phyloP scores from a whole-genome alignment of 2,888 invertebrate species.

The Tenthredo scrophulariae region DNA sequence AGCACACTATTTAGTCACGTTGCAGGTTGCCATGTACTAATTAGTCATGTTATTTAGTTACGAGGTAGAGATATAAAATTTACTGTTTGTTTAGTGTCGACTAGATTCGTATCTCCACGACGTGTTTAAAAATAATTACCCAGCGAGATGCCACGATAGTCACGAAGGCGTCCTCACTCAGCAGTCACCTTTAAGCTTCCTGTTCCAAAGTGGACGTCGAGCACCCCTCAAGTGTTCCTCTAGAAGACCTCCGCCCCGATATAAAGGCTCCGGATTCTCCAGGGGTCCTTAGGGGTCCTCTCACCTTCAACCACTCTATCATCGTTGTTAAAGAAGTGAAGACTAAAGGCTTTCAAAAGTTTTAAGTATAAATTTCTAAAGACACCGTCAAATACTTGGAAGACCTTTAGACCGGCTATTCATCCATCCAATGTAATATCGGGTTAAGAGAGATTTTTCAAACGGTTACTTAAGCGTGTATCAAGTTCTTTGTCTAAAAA shows the following conservation, averaged over 20 bases:
- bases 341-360: conserved; percentile 71
- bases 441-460: conserved; percentile 42
- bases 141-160: conserved; percentile 76
- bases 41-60: conserved; percentile 75
- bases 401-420: conserved; percentile 28
- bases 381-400: conserved; percentile 51
- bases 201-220: conserved; percentile 55
- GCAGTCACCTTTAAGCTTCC: conserved; percentile 59
- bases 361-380: conserved; percentile 52
- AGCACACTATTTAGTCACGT: conserved; percentile 41
- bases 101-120: conserved; percentile 75
- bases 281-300: conserved; percentile 62
- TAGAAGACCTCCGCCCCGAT: conserved; percentile 68
- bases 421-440: conserved; percentile 40
- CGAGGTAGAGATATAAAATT: conserved; percentile 57
- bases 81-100: conserved; percentile 57
- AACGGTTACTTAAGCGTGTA: conserved; percentile 15
- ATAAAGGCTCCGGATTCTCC: conserved; percentile 68
- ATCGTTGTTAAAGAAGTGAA: conserved; percentile 77
- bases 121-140: conserved; percentile 78
- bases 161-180: conserved; percentile 73
- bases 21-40: conserved; percentile 60
- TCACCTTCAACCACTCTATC: conserved; percentile 76
- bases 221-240: conserved; percentile 62
- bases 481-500: conserved; percentile 10